Base-by-base conservation (phyloP, 2,113 vertebrate species). In the Tauraco erythrolophus region DNA sequence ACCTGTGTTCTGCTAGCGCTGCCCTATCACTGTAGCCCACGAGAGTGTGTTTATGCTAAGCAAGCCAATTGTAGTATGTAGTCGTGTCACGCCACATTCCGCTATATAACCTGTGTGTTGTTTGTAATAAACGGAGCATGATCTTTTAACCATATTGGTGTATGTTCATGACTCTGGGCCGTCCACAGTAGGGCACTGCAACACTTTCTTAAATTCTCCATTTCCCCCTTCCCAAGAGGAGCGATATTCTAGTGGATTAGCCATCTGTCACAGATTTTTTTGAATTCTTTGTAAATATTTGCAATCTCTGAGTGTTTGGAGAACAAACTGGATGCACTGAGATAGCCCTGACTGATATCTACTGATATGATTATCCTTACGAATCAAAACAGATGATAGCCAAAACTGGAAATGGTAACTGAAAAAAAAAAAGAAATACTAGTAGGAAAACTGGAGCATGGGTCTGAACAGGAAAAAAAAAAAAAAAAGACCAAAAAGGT, bases 401-500 rank as follows among this genome's bases (percentile, higher is more conserved):
- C 3, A 5, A 16, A 66, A 39, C 2, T 66, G 51, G 27, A 84
- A 88, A 84, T 37, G 23, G 5, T 12, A 78, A 74, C 5, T 48
- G 10, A 35, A 71, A 78, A 28, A 48, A 41, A 72, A 8, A 27
- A 53, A 53, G 25, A 53, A 28, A 60, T 64, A 7, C 3, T 39
- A 24, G 4, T 24, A 77, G 51, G 16, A 65, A 70, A 39, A 51
- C 1, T 7, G 21, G 15, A 61, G 1, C 21, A 35, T 19, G 11
- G 7, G 12, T 51, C 9, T 69, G 17, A 80, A 80, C 10, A 37
- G 4, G 12, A 11, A 45, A 31, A 64, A 27, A 7, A 7, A 27
- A 31, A 31, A 8, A 41, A 13, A 4, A 2, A 27, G 9, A 16
- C 27, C 14, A 35, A 33, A 31, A 16, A 23, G 0, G 4, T 2